These are phyloP conservation scores for Centropus bengalensis DNA, from an alignment of 2,113 vertebrate genomes.

Conservation along the genomic window DNA sequence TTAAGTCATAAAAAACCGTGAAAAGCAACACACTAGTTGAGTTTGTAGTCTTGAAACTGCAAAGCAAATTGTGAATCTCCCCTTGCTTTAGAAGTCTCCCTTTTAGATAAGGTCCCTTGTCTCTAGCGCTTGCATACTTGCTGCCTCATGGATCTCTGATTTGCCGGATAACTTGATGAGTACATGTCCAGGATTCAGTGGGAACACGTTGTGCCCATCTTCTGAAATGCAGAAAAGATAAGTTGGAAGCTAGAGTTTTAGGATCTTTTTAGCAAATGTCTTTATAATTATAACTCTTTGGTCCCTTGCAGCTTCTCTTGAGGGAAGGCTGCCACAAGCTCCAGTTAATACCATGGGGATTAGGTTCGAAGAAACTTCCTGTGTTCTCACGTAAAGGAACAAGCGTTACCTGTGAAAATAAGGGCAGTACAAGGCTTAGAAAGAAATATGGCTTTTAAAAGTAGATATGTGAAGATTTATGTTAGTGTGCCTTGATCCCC, in stretches of 20 bases:
- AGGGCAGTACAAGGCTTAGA: background rate
- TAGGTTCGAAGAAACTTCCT: background rate
- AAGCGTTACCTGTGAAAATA: background rate
- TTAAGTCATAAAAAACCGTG: background rate
- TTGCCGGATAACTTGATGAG: background rate
- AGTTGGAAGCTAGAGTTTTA: background rate
- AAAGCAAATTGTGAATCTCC: background rate
- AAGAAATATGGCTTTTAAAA: background rate
- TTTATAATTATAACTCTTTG: background rate
- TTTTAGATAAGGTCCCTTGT: background rate
- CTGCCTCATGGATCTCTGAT: background rate
- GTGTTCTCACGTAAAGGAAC: background rate
- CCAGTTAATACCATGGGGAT: background rate
- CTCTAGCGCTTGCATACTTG: background rate
- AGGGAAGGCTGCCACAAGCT: background rate
- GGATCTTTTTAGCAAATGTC: background rate
- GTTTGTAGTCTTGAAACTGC: background rate
- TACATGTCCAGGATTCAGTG: background rate
- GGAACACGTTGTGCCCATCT: background rate
- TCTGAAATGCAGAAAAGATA: background rate
- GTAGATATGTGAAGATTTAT: background rate
- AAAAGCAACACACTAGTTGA: background rate
- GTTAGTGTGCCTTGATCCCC: background rate
- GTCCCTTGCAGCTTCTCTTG: background rate
- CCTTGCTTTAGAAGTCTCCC: background rate